A percentile compares a stretch with the other conserved stretches of the same genome.
Evolutionary conservation across 1,140 invertebrate species (phyloP).

Genomic region (Aphelinus certus): DNA sequence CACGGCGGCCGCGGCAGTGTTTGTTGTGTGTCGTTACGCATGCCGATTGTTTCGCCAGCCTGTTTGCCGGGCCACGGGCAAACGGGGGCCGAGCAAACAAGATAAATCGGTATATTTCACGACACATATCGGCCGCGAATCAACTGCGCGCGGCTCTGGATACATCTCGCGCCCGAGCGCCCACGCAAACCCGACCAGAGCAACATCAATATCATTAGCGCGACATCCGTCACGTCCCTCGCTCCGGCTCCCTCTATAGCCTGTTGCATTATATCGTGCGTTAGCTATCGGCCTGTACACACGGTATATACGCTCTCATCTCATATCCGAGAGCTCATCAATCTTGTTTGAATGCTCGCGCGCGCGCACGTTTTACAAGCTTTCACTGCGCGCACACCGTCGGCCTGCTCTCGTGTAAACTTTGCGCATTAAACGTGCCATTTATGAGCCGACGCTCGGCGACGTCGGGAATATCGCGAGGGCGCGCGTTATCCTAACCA

Average conservation of each 20-base stretch:
- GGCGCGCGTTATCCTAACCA: too few species aligned
- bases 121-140: neutral
- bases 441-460: too few species aligned
- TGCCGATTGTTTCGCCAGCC: slow-evolving; percentile 10
- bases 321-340: slow-evolving; percentile 5
- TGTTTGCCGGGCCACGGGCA: neutral
- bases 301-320: too few species aligned
- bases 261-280: neutral
- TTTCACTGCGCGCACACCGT: neutral
- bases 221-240: neutral
- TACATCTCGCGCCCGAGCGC: neutral
- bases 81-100: slow-evolving; percentile 17
- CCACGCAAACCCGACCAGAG: neutral
- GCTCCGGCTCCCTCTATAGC: neutral
- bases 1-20: slow-evolving; percentile 1
- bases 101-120: slow-evolving; percentile 39
- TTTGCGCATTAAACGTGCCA: slow-evolving; percentile 3
- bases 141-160: too few species aligned
- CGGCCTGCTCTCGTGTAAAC: neutral
- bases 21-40: slow-evolving; percentile 8
- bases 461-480: too few species aligned
- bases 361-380: slow-evolving; percentile 18
- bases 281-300: neutral
- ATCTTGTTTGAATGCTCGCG: slow-evolving; percentile 22
- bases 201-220: slow-evolving; percentile 28